These are phyloP conservation scores for Volucella zonaria DNA, from an alignment of 2,888 invertebrate genomes.

Conservation along the genomic window DNA sequence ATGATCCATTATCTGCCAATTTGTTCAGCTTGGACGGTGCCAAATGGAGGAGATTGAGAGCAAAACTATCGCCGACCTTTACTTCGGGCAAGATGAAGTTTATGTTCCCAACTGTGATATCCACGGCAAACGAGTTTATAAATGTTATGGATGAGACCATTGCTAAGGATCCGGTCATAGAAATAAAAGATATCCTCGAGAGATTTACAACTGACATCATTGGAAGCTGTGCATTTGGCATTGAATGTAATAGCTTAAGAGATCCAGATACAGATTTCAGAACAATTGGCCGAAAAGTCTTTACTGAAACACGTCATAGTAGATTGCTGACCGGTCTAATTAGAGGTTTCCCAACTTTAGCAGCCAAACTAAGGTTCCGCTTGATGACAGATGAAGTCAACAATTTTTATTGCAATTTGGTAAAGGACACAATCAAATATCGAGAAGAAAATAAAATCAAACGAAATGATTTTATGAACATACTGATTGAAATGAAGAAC, in stretches of 20 bases:
- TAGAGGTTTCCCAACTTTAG: conserved; percentile 76
- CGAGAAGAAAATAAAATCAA: conserved; percentile 81
- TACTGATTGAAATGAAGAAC: conserved; percentile 84
- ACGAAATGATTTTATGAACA: conserved; percentile 85
- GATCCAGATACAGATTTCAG: conserved; percentile 81
- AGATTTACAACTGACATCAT: conserved; percentile 84
- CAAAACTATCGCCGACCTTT: conserved; percentile 77
- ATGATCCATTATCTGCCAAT: conserved; percentile 81
- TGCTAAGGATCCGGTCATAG: conserved; percentile 77
- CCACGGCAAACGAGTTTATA: conserved; percentile 76
- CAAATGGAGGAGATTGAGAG: conserved; percentile 80
- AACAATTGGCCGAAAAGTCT: conserved; percentile 76
- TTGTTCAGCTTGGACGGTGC: conserved; percentile 81
- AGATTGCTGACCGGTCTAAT: conserved; percentile 76
- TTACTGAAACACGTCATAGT: conserved; percentile 70
- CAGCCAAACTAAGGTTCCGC: conserved; percentile 45
- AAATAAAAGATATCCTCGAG: conserved; percentile 81
- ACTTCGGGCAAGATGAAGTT: conserved; percentile 77
- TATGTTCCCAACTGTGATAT: conserved; percentile 76
- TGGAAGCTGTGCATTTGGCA: conserved; percentile 83
- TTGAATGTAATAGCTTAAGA: conserved; percentile 82
- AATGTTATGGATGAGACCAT: conserved; percentile 23
- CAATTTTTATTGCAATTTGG: conserved; percentile 83
- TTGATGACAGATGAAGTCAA: conserved; percentile 75
- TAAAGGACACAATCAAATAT: conserved; percentile 80